Evolutionary conservation across 2,113 vertebrate genomes (phyloP), one percentile per base, ranked within the genome.

Genomic region (Sitta europaea): DNA sequence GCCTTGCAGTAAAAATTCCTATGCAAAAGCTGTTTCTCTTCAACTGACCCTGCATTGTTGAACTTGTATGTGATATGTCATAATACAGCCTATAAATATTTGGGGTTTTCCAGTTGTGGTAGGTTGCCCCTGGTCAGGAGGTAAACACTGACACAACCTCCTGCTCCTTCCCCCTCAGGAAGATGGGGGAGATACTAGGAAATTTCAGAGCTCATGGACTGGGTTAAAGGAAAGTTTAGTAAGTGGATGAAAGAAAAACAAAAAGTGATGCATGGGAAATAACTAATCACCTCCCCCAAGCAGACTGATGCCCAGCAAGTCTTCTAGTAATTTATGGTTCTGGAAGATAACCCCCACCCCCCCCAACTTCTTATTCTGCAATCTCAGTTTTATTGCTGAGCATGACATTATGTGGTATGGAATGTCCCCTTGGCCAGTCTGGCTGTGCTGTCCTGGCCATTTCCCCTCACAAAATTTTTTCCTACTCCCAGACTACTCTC

Each of bases 111-210:
- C 27, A 24, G 0, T 8, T 23, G 3, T 36, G 31, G 20, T 50
- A 35, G 27, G 10, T 40, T 86, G 48, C 29, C 48, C 13, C 2
- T 23, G 17, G 18, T n/a, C 17, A 27, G 53, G 12, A 66, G 6
- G 5, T 45, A n/a, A 66, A 65, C 8, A 47, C 15, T 6, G 16
- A 19, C 8, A 3, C 9, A 59, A 28, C 21, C 10, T 40, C 25
- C 33, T 48, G n/a, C 31, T 63, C 43, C 0, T 35, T 55, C 6
- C 14, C 40, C 1, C 4, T 61, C n/a, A 12, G 57, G 1, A 2
- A 36, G 13, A 21, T 24, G 7, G 3, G 8, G 8, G 8, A 36
- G 6, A 54, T 10, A 16, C 3, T 14, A n/a, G 48, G n/a, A 43
- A 58, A 84, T 72, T 14, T 11, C 31, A 33, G 54, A 33, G 12